Percentiles rank a stretch among this genome's conserved stretches.
phyloP scores from a whole-genome alignment of 2,888 invertebrate species.

The Drosophila imparisetae region DNA sequence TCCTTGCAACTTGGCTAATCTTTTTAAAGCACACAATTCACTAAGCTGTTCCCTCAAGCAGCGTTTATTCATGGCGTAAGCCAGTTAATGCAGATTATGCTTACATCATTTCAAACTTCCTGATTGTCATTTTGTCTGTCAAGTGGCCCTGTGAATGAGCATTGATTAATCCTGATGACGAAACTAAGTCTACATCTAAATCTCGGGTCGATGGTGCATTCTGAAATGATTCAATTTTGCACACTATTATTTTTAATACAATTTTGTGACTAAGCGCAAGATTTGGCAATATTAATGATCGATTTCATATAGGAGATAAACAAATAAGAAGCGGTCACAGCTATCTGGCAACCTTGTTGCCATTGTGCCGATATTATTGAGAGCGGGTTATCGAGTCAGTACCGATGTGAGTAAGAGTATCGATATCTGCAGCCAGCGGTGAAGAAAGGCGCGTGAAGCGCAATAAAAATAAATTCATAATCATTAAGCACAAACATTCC shows the following conservation, averaged over 20 bases:
- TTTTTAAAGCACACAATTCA: conserved; percentile 40
- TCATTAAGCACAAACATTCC: too few species aligned
- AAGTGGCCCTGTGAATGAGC: too few species aligned
- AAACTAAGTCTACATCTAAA: background rate
- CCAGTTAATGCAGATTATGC: conserved; percentile 11
- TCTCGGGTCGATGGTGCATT: too few species aligned
- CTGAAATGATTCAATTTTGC: background rate
- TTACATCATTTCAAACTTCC: conserved; percentile 5
- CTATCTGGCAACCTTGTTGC: too few species aligned
- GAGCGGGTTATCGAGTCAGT: too few species aligned
- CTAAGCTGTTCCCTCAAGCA: conserved; percentile 28
- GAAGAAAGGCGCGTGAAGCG: too few species aligned
- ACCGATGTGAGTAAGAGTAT: too few species aligned
- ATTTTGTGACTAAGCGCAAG: background rate
- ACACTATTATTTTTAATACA: background rate
- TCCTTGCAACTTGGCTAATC: conserved; percentile 39
- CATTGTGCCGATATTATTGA: too few species aligned
- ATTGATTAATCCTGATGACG: background rate
- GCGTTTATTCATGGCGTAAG: conserved; percentile 12
- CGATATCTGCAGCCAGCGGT: too few species aligned
- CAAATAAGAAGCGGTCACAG: too few species aligned
- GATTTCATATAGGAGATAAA: too few species aligned
- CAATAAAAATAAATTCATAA: too few species aligned
- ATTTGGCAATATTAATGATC: background rate
- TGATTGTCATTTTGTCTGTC: background rate